Base-by-base conservation (phyloP, 2,888 invertebrate species). In the Pachliopta kotzebuea region DNA sequence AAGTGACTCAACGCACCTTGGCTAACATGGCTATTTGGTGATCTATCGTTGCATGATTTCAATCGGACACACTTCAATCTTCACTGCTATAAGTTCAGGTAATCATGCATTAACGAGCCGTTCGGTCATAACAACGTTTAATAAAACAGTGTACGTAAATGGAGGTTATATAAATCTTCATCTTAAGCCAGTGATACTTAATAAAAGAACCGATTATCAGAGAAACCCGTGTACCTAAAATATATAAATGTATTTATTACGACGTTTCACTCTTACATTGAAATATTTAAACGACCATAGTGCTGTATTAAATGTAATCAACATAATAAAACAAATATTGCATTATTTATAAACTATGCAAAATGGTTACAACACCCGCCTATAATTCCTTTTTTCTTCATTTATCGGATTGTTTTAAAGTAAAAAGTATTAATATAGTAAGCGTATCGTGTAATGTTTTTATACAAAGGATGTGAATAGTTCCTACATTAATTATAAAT, bases 61-160 rank as follows among this genome's bases (percentile, higher is more conserved):
- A 60, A 54, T 54, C 63, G 45, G 21, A 45, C 45, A 37, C 53
- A 42, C 62, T 52, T 37, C 50, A 56, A 57, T 62, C 62, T 56
- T 24, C 37, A 42, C 20, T 26, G 21, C 1, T 50, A n/a, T 23
- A 21, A 52, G 21, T 62, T 20, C 20, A 18, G 37, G 56, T 31
- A 56, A 56, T 62, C 50, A 62, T 20, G 56, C 18, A 4, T 42
- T 57, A 62, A 62, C 56, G 52, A 42, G 52, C 42, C 52, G 42
- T n/a, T 24, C 26, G 37, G 20, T 37, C 42, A 57, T 45, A 53
- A 62, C 50, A 24, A 42, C 20, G 21, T 24, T 42, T 24, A 37
- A n/a, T n/a, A n/a, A 56, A 37, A 52, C 20, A 52, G 20, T 37
- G 52, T 42, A 14, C 18, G 42, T 57, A 57, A 57, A 52, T 62